phyloP scores from a whole-genome alignment of 2,888 invertebrate genomes.

The Leptinotarsa haldemani region DNA sequence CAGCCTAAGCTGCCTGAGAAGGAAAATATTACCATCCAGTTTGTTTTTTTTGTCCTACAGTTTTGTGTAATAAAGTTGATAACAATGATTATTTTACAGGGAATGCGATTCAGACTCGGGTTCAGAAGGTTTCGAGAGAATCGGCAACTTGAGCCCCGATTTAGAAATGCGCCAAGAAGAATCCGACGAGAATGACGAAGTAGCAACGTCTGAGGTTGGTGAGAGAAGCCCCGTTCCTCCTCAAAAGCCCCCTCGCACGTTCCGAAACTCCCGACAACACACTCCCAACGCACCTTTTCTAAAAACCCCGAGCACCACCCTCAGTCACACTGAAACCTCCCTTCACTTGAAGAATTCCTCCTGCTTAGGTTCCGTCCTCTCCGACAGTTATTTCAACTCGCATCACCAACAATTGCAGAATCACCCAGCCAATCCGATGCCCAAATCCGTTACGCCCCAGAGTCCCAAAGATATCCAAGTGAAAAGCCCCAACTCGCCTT shows the following conservation, averaged over 20 bases:
- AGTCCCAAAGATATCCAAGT: conserved; percentile 45
- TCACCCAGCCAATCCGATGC: conserved; percentile 42
- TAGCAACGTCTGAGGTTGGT: conserved; percentile 73
- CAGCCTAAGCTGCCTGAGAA: too few species aligned
- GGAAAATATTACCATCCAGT: too few species aligned
- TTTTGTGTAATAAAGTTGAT: background rate
- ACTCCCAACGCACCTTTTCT: conserved; percentile 53
- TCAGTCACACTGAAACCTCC: conserved; percentile 61
- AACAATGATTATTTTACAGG: conserved; percentile 64
- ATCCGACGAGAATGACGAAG: conserved; percentile 67
- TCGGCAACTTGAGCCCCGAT: conserved; percentile 69
- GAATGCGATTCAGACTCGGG: conserved; percentile 86
- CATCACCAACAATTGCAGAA: conserved; percentile 59
- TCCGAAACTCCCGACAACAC: conserved; percentile 54
- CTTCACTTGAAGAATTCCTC: conserved; percentile 63
- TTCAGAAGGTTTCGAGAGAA: conserved; percentile 85
- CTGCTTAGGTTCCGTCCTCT: conserved; percentile 62
- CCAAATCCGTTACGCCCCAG: conserved; percentile 61
- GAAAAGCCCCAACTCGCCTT: conserved; percentile 53
- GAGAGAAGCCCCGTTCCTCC: conserved; percentile 60
- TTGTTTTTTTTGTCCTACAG: too few species aligned
- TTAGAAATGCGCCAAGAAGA: conserved; percentile 52
- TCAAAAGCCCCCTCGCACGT: conserved; percentile 66
- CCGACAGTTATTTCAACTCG: conserved; percentile 62
- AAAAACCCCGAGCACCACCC: conserved; percentile 61